phyloP scores from a whole-genome alignment of 2,113 vertebrate genomes.

The Solea senegalensis region DNA sequence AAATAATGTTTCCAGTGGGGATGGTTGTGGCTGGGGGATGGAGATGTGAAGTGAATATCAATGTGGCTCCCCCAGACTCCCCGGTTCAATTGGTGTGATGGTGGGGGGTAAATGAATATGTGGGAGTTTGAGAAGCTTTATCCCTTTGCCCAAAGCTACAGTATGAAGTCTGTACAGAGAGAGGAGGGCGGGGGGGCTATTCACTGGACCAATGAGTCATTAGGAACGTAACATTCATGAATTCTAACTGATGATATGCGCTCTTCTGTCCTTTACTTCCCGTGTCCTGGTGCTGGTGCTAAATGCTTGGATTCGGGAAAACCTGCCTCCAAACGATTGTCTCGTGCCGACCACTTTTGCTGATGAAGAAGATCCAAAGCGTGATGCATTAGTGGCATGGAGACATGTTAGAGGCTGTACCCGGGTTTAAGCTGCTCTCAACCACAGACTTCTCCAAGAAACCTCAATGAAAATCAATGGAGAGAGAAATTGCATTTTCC shows the following conservation, averaged over 20 bases:
- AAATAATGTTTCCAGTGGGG: constrained; percentile 85
- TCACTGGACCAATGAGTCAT: constrained; percentile 59
- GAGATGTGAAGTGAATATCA: constrained; percentile 81
- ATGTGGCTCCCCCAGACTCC: constrained; percentile 74
- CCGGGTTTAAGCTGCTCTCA: constrained; percentile 39
- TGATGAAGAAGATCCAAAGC: constrained; percentile 47
- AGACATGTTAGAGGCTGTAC: background rate
- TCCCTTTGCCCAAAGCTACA: constrained; percentile 78
- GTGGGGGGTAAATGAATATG: constrained; percentile 85
- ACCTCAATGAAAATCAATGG: constrained; percentile 59
- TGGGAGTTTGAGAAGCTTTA: constrained; percentile 73
- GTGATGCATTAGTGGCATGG: constrained; percentile 2
- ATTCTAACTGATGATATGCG: constrained; percentile 58
- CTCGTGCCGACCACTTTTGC: constrained; percentile 26
- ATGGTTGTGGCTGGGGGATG: constrained; percentile 78
- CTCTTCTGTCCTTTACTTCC: constrained; percentile 30
- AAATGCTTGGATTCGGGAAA: constrained; percentile 24
- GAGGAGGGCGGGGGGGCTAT: constrained; percentile 50
- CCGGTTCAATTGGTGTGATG: constrained; percentile 79
- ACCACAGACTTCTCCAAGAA: constrained; percentile 43
- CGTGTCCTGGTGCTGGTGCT: constrained; percentile 28
- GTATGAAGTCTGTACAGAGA: constrained; percentile 63
- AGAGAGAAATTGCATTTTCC: constrained; percentile 67
- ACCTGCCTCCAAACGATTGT: constrained; percentile 41
- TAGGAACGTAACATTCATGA: constrained; percentile 60